Evolutionary conservation across 2,888 invertebrate species (phyloP).

Genomic region (Andricus curvator): DNA sequence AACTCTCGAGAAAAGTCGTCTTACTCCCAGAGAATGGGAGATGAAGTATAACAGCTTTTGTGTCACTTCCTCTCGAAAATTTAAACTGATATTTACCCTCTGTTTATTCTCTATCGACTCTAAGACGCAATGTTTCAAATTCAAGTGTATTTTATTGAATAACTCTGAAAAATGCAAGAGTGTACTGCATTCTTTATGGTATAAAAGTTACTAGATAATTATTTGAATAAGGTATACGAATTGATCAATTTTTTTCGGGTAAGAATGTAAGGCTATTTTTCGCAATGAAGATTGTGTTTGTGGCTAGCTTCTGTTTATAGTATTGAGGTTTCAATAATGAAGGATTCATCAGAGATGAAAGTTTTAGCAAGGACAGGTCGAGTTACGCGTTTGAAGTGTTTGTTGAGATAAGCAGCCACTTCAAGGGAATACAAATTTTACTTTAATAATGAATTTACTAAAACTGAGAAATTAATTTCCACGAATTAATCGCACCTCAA

Average conservation of each 20-base stretch:
- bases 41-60: constrained; percentile 34
- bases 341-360: not conserved
- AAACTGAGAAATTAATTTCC: no score
- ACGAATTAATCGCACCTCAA: no score
- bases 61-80: constrained; percentile 20
- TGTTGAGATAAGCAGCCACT: constrained; percentile 71
- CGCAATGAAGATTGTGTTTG: not conserved
- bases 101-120: not conserved
- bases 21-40: constrained; percentile 27
- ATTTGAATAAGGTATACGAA: no score
- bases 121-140: not conserved
- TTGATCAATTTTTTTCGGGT: no score
- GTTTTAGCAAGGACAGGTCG: constrained; percentile 49
- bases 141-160: not conserved
- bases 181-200: not conserved
- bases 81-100: constrained; percentile 30
- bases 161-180: not conserved
- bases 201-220: not conserved
- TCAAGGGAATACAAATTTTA: constrained; percentile 62
- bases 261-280: no score
- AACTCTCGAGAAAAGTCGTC: constrained; percentile 45
- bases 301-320: not conserved
- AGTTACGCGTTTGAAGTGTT: constrained; percentile 72
- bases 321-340: not conserved
- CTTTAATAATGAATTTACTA: no score